These are phyloP conservation scores for Tricholauxania praeusta DNA, from an alignment of 2,888 invertebrate species.

Conservation along the genomic window DNA sequence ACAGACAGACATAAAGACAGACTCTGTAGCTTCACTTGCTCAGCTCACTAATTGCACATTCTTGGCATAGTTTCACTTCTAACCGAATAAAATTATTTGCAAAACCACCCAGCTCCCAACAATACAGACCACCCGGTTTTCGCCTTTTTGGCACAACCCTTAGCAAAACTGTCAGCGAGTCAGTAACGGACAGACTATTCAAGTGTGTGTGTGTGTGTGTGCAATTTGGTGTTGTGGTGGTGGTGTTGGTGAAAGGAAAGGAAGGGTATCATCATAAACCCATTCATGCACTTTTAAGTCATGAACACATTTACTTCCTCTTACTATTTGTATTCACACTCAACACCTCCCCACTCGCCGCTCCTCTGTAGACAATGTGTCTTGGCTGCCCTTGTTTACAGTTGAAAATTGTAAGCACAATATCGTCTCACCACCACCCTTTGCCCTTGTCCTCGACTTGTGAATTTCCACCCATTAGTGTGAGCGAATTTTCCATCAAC, in stretches of 20 bases:
- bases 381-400: too few relatives aligned
- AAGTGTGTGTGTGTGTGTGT: too few relatives aligned
- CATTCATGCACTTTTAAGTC: slow-evolving; percentile 23
- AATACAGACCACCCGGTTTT: background rate
- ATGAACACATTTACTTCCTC: background rate
- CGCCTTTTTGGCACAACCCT: slow-evolving; percentile 4
- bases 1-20: slow-evolving; percentile 16
- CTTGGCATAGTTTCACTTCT: slow-evolving; percentile 92
- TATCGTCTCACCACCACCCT: background rate
- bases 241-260: background rate
- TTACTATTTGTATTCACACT: background rate
- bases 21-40: slow-evolving; percentile 1
- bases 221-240: background rate
- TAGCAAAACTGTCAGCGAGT: too few relatives aligned
- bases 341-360: too few relatives aligned
- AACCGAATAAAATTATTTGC: slow-evolving; percentile 61
- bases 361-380: too few relatives aligned
- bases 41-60: slow-evolving; percentile 93
- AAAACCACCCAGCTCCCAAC: slow-evolving; percentile 49
- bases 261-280: slow-evolving; percentile 25
- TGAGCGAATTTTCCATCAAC: background rate
- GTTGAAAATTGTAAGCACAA: too few relatives aligned
- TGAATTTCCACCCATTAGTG: background rate
- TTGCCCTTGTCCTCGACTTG: background rate
- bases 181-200: too few relatives aligned